Conservation (phyloP, 35 echinoderm and acorn worm genomes). For the Eucidaris tribuloides region DNA sequence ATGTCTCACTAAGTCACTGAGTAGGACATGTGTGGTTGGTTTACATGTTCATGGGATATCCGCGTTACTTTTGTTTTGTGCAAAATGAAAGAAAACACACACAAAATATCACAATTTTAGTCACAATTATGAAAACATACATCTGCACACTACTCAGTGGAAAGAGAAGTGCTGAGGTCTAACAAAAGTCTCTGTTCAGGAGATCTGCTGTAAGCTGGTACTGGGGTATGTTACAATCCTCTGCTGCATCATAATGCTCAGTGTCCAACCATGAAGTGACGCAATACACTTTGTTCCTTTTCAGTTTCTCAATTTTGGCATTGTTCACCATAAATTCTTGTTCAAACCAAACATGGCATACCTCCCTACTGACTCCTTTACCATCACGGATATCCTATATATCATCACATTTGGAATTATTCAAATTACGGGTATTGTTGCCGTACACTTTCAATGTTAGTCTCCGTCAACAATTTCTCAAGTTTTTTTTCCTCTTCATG, state of each 20-base stretch:
- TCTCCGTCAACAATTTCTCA: background rate
- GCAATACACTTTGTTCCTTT: conserved; percentile 3
- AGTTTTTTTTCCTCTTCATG: background rate
- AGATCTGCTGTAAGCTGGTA: conserved; percentile 25
- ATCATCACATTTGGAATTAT: background rate
- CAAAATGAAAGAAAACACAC: too few relatives aligned
- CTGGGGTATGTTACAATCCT: conserved; percentile 10
- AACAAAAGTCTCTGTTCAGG: conserved; percentile 26
- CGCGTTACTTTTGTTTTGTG: too few relatives aligned
- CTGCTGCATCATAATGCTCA: conserved; percentile 20
- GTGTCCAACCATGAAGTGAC: conserved; percentile 15
- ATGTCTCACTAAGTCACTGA: too few relatives aligned
- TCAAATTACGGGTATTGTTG: background rate
- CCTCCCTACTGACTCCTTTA: background rate
- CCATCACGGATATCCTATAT: background rate
- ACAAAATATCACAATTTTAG: too few relatives aligned
- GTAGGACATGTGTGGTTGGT: too few relatives aligned
- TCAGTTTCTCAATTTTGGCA: conserved; percentile 24
- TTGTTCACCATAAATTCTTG: conserved; percentile 7
- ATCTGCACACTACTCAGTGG: too few relatives aligned
- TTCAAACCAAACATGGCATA: conserved; percentile 22
- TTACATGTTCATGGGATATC: too few relatives aligned
- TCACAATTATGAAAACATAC: too few relatives aligned
- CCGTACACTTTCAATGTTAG: background rate
- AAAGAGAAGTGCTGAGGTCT: too few relatives aligned